These are phyloP conservation scores for Acanthosoma haemorrhoidale DNA, from an alignment of 2,888 invertebrate species.

Conservation along the genomic window DNA sequence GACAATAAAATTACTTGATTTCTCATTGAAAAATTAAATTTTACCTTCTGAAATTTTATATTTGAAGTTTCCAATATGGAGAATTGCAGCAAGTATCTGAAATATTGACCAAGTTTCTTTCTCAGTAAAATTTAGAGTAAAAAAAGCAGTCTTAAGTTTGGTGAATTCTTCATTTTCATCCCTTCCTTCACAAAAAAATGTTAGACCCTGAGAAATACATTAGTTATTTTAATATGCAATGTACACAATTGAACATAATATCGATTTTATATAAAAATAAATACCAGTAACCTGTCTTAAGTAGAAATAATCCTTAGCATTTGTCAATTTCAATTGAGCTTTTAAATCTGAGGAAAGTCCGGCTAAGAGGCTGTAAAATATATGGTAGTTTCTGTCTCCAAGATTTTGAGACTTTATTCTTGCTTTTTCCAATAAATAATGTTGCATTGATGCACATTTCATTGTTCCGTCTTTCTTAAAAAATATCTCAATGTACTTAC, in stretches of 20 bases:
- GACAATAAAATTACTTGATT: no score
- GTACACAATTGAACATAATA: background rate
- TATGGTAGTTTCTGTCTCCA: slow-evolving; percentile 91
- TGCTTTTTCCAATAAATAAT: slow-evolving; percentile 91
- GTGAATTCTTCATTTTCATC: slow-evolving; percentile 79
- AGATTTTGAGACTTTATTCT: slow-evolving; percentile 82
- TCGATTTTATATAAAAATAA: background rate
- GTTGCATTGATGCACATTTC: slow-evolving; percentile 89
- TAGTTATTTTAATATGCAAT: background rate
- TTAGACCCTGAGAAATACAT: background rate
- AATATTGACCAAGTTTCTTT: slow-evolving; percentile 80
- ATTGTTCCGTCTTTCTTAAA: slow-evolving; percentile 81
- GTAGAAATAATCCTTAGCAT: slow-evolving; percentile 71
- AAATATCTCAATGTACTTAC: slow-evolving; percentile 90
- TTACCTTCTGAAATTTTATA: slow-evolving; percentile 48
- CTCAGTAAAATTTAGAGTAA: slow-evolving; percentile 79
- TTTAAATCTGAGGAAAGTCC: slow-evolving; percentile 78
- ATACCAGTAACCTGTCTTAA: slow-evolving; percentile 50
- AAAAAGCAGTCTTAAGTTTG: slow-evolving; percentile 83
- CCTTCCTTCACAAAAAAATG: slow-evolving; percentile 16
- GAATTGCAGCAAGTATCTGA: slow-evolving; percentile 74
- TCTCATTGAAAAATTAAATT: background rate
- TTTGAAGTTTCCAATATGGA: slow-evolving; percentile 87
- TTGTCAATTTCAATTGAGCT: slow-evolving; percentile 65
- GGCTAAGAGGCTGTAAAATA: slow-evolving; percentile 85